Evolutionary conservation across 2,888 invertebrate species (phyloP), one percentile per base, ranked within the genome.

Genomic region (Stenchaetothrips biformis): DNA sequence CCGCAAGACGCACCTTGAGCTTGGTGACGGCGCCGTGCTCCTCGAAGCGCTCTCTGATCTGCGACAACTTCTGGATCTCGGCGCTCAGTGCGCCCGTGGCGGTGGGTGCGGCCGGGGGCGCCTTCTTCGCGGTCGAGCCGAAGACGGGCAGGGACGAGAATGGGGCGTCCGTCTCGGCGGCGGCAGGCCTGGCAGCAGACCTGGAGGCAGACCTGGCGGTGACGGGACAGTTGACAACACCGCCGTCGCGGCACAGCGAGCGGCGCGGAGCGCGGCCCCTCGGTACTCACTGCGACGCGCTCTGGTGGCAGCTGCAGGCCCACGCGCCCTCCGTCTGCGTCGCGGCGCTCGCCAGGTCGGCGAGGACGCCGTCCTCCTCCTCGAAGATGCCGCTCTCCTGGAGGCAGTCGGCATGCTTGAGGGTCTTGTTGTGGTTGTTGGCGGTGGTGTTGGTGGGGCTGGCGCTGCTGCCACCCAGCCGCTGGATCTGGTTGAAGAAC

Each of bases 351-450:
- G 25, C 21, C 9, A 74, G 67, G 67, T 74, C 67, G 59, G 18
- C n/a, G n/a, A 21, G 25, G 8, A 79, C 59, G 49, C 74, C 47
- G 67, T 47, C 79, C 16, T 79, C 89, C 78, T 89, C 91, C 84
- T 92, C 93, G 84, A 93, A 93, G 83, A 93, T 93, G 48, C 93
- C 93, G 84, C 93, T 93, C 85, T 93, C 93, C 84, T 92, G 92
- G 48, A 93, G 87, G 84, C 91, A 88, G 84, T 88, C 90, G 82
- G 86, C 81, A 47, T 83, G 83, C 81, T 81, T 86, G 84, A 83
- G 84, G 83, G 62, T 91, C 84, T 90, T 90, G 84, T 89, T 92
- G 85, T 89, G 90, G 81, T 88, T 89, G 48, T 48, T 80, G 85
- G 86, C 77, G 84, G 85, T 74, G 86, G 89, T 87, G 86, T 88